Base-by-base conservation (phyloP, 2,797 vertebrate genomes). In the Parotocinclus haroldoi region DNA sequence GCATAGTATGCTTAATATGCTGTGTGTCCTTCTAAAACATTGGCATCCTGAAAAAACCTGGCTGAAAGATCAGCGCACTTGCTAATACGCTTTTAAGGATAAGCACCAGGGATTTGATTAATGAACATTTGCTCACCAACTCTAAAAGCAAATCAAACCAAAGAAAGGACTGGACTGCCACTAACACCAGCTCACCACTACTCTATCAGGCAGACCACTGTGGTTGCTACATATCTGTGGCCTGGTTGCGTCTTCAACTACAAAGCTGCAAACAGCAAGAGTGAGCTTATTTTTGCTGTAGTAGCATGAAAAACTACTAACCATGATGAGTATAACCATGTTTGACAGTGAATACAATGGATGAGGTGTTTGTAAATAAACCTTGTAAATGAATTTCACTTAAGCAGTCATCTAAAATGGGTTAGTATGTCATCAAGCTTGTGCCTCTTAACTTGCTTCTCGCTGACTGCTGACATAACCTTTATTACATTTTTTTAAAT, bases 41-140 rank as follows among this genome's bases (percentile, higher is more conserved):
- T 98, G 93, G 96, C 90, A 92, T 88, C 89, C 83, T 91, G 91
- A 91, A 89, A 91, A 66, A 66, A 73, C 93, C 93, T 89, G 94
- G 95, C 93, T 97, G 93, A 95, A 93, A 94, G 94, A 91, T 95
- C 94, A 94, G 91, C 91, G 92, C 92, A 90, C 87, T 89, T 92
- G 90, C 93, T 95, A 91, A 85, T 92, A 89, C 93, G 91, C 93
- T 92, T 68, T 85, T 93, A 93, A 91, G 94, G 92, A 95, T 95
- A 92, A 93, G 90, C 93, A 90, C 89, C 92, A 87, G 81, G 91
- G 92, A 97, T 90, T 88, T 27, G 27, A 27, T 27, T 27, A 27
- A 27, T 93, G 83, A 93, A 94, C 87, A 85, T 68, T 76, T 84
- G 87, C 86, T 83, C 82, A 85, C 81, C 81, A 84, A 88, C 92